Evolutionary conservation across 2,888 invertebrate genomes (phyloP).

Genomic region (Meiosimyza decipiens): DNA sequence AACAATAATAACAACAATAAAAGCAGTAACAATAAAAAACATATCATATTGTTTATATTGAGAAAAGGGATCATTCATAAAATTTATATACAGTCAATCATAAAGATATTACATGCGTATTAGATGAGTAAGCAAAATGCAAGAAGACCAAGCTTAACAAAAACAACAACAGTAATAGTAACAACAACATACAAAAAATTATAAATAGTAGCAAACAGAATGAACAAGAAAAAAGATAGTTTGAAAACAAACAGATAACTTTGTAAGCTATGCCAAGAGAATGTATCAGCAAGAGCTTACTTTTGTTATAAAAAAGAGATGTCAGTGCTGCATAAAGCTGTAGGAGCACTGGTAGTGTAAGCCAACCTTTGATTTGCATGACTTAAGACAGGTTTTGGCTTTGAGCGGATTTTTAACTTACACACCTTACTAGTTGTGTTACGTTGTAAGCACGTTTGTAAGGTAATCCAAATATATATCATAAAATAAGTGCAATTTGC

Average conservation of each 20-base stretch:
- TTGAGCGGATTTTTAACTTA: too few relatives aligned
- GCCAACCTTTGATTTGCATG: constrained; percentile 1
- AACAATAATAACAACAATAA: not conserved
- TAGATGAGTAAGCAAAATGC: constrained; percentile 56
- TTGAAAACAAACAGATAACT: too few relatives aligned
- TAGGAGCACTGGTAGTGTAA: too few relatives aligned
- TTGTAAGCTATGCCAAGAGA: too few relatives aligned
- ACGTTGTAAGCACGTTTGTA: too few relatives aligned
- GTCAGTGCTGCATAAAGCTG: too few relatives aligned
- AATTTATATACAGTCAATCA: constrained; percentile 58
- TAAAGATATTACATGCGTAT: constrained; percentile 62
- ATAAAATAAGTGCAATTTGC: too few relatives aligned
- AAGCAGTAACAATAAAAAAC: constrained; percentile 8
- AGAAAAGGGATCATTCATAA: constrained; percentile 6
- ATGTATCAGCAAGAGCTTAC: too few relatives aligned
- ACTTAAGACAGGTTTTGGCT: too few relatives aligned
- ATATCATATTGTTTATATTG: constrained; percentile 5
- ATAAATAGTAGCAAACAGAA: constrained; percentile 17
- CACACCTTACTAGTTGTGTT: too few relatives aligned
- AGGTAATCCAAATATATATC: too few relatives aligned
- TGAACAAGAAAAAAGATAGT: constrained; percentile 53
- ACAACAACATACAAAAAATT: constrained; percentile 35
- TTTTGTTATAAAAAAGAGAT: too few relatives aligned
- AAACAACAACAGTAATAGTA: constrained; percentile 33
- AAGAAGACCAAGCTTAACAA: constrained; percentile 11